Evolutionary conservation across 53 echinoderm and acorn worm species (phyloP).

Genomic region (Mesocentrotus franciscanus): DNA sequence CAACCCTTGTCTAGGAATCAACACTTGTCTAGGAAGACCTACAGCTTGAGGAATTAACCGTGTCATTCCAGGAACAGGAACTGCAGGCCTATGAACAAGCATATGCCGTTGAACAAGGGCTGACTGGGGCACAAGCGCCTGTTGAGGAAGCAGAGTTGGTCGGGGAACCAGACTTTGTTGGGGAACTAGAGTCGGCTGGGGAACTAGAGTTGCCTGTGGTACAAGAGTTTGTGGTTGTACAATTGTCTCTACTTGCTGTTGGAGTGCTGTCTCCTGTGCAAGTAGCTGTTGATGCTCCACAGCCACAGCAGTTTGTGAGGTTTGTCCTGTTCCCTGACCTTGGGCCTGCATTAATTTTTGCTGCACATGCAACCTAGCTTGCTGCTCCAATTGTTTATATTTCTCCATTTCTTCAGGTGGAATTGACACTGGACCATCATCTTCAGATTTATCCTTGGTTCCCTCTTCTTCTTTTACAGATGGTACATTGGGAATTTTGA

Average conservation of each 20-base stretch:
- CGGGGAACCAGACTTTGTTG: conserved; percentile 6
- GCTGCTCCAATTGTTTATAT: conserved; percentile 93
- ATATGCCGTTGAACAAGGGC: conserved; percentile 35
- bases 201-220: conserved; percentile 38
- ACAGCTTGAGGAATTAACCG: conserved; percentile 58
- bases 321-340: conserved; percentile 68
- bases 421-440: conserved; percentile 80
- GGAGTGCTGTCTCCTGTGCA: conserved; percentile 15
- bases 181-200: conserved; percentile 50
- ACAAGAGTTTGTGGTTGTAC: conserved; percentile 46
- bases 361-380: conserved; percentile 93
- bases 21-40: conserved; percentile 49
- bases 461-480: conserved; percentile 70
- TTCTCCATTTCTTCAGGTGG: conserved; percentile 99
- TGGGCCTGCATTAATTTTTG: conserved; percentile 95
- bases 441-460: conserved; percentile 67
- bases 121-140: conserved; percentile 29
- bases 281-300: conserved; percentile 57
- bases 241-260: conserved; percentile 44
- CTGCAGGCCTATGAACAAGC: conserved; percentile 12
- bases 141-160: conserved; percentile 49
- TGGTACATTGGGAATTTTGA: conserved; percentile 76
- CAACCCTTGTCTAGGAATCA: conserved; percentile 43
- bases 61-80: conserved; percentile 44
- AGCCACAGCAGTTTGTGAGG: conserved; percentile 8